phyloP scores from a whole-genome alignment of 2,888 invertebrate species.

The Xestia sexstrigata region DNA sequence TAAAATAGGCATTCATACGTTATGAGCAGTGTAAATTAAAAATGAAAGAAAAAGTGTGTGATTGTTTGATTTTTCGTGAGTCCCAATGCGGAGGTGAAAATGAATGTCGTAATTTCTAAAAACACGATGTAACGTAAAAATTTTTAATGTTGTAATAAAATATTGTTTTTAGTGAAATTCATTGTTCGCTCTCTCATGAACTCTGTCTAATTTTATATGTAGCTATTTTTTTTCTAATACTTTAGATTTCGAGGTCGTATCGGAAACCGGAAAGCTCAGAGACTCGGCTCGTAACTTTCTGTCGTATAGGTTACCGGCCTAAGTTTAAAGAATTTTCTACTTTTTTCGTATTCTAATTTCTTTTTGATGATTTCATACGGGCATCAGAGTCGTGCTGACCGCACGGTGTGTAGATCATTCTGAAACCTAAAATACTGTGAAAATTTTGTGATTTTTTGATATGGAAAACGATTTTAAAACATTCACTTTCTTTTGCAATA shows the following conservation, averaged over 20 bases:
- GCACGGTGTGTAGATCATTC: conserved; percentile 7
- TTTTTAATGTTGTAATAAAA: conserved; percentile 64
- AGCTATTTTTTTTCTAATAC: conserved; percentile 84
- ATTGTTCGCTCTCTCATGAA: conserved; percentile 82
- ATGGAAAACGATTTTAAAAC: background rate
- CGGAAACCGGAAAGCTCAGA: conserved; percentile 82
- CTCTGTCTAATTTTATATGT: conserved; percentile 83
- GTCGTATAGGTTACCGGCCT: conserved; percentile 61
- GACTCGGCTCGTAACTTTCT: conserved; percentile 80
- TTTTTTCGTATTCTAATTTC: conserved; percentile 46
- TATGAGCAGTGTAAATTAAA: conserved; percentile 85
- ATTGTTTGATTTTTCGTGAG: conserved; percentile 87
- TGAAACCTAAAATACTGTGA: conserved; percentile 33
- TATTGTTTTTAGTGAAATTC: conserved; percentile 65
- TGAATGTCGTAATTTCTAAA: conserved; percentile 71
- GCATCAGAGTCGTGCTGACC: conserved; percentile 17
- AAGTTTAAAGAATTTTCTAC: conserved; percentile 47
- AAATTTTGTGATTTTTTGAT: conserved; percentile 6
- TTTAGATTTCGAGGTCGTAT: conserved; percentile 80
- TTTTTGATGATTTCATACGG: conserved; percentile 27
- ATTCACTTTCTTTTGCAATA: conserved; percentile 40
- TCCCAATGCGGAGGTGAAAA: conserved; percentile 76
- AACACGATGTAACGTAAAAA: conserved; percentile 57
- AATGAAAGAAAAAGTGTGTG: conserved; percentile 90
- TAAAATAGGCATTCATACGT: conserved; percentile 78